Percentiles rank a stretch among this genome's conserved stretches.
phyloP scores from a whole-genome alignment of 2,888 invertebrate species.

The Ichneumoninae sp. region DNA sequence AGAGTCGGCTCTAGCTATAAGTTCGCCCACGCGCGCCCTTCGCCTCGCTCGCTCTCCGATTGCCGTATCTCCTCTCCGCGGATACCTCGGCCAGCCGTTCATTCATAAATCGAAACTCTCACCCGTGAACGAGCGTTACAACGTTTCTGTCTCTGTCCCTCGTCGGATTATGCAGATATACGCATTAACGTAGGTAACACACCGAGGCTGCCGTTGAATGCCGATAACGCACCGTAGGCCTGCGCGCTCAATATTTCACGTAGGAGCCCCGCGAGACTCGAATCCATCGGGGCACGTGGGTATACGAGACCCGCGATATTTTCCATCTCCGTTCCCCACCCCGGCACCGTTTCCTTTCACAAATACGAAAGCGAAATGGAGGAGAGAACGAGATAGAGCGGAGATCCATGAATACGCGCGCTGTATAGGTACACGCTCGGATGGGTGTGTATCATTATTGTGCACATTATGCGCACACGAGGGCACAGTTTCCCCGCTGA shows the following conservation, averaged over 20 bases:
- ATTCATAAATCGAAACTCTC: slow-evolving; percentile 70
- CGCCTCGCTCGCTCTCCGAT: slow-evolving; percentile 77
- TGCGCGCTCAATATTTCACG: slow-evolving; percentile 61
- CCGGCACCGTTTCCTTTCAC: slow-evolving; percentile 55
- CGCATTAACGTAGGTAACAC: slow-evolving; percentile 56
- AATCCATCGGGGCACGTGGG: slow-evolving; percentile 39
- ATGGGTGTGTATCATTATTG: slow-evolving; percentile 36
- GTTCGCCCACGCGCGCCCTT: slow-evolving; percentile 71
- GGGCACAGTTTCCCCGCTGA: slow-evolving; percentile 18
- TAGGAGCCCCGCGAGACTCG: slow-evolving; percentile 40
- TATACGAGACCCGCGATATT: slow-evolving; percentile 18
- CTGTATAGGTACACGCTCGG: slow-evolving; percentile 3
- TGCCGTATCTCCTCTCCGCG: slow-evolving; percentile 79
- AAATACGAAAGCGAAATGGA: slow-evolving; percentile 44
- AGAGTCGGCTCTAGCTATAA: slow-evolving; percentile 18
- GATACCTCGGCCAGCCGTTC: slow-evolving; percentile 57
- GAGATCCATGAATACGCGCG: slow-evolving; percentile 10
- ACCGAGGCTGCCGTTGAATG: slow-evolving; percentile 26
- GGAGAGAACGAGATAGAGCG: background rate
- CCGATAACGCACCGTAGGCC: slow-evolving; percentile 8
- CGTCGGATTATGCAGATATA: slow-evolving; percentile 48
- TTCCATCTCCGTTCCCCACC: background rate
- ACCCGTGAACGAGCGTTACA: slow-evolving; percentile 53
- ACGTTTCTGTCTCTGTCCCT: background rate
- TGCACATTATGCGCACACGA: slow-evolving; percentile 31